Percentiles rank a stretch among this genome's conserved stretches.
phyloP scores from a whole-genome alignment of 2,113 vertebrate genomes.

The Trogon melanurus region DNA sequence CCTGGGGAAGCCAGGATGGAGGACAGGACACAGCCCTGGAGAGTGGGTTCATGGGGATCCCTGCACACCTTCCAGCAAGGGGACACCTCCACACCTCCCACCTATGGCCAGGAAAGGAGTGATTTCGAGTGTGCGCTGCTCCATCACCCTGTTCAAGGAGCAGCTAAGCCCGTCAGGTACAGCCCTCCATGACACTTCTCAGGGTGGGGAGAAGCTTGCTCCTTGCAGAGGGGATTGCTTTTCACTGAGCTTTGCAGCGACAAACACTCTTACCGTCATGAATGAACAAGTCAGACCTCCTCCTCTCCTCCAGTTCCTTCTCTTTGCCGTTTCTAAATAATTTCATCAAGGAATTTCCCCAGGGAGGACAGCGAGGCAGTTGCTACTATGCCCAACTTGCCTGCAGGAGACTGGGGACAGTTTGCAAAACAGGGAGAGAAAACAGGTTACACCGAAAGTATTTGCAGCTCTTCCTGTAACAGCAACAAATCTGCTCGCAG shows the following conservation, averaged over 20 bases:
- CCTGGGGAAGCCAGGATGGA: background rate
- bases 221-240: background rate
- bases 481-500: background rate
- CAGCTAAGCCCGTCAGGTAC: background rate
- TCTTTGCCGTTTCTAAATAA: background rate
- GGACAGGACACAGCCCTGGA: background rate
- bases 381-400: background rate
- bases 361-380: background rate
- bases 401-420: background rate
- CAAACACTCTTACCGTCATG: background rate
- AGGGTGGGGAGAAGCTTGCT: background rate
- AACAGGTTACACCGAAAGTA: background rate
- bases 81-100: background rate
- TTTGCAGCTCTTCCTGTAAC: slow-evolving; percentile 16
- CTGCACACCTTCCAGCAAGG: accelerated
- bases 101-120: background rate
- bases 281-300: background rate
- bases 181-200: background rate
- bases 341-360: background rate
- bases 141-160: accelerated
- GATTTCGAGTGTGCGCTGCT: background rate
- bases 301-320: background rate
- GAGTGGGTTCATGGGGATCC: background rate
- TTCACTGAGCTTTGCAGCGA: background rate
- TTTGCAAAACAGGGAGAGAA: background rate